Evolutionary conservation across 1,140 invertebrate species (phyloP), one percentile per base, ranked within the genome.

Genomic region (Brachionus manjavacas): DNA sequence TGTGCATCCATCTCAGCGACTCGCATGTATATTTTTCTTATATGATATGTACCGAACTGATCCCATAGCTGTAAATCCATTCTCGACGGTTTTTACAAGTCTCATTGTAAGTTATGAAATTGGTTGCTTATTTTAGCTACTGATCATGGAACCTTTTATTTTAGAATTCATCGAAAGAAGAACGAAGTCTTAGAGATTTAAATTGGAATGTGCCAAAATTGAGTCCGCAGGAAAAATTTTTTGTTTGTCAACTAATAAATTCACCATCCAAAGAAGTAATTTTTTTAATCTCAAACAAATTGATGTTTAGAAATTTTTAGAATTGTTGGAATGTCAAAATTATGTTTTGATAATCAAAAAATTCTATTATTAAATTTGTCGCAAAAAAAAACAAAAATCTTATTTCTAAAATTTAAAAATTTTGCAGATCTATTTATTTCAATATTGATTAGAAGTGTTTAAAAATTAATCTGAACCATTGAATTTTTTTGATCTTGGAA

Each of bases 1-100:
- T 14, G 91, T 92, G 28, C 91, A 92, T 85, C 90, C 91, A 68
- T 90, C 91, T 85, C 93, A 94, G 87, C 90, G 93, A 79, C 86
- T 94, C 68, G 92, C 92, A 39, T 93, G 93, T 31, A 89, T 94
- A 28, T 91, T 92, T 16, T 88, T 94, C n/a, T 89, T 95, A 12
- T 93, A 92, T 89, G 93, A 94, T 85, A 90, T 94, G 86, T 94
- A 94, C 87, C 91, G 92, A 87, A 85, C 86, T 76, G 93, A 94
- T 85, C 91, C 92, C 4, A 88, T 93, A 43, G 89, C 91, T 31
- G 90, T 90, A 6, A 94, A 93, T 85, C 94, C 94, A 20, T 94
- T 94, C 89, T 92, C 92, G 4, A 90, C 92, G 85, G 92, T 93
- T 14, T 93, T 93, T 88, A 90, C 92, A 28, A 91, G 92, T 86